These are phyloP conservation scores for Phymanthus crucifer DNA, from an alignment of 92 coral and sea anemone species.

Conservation along the genomic window DNA sequence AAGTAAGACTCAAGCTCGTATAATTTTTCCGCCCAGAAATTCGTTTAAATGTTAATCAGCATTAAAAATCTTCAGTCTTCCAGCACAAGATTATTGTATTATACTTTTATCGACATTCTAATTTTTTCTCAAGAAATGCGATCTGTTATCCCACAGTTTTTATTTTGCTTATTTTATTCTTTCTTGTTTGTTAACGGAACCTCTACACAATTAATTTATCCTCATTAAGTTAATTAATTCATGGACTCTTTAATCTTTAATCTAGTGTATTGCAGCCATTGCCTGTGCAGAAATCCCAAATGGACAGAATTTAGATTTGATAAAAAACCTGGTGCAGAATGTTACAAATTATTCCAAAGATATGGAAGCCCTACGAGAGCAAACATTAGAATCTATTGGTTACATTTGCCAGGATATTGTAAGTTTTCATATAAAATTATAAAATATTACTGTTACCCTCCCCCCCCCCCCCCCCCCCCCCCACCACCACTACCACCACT, in stretches of 20 bases:
- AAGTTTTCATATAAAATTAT: conserved; percentile 65
- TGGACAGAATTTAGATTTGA: conserved; percentile 71
- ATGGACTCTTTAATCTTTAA: not conserved
- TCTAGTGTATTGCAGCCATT: conserved; percentile 91
- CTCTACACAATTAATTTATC: not conserved
- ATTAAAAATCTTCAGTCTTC: not conserved
- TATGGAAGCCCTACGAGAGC: conserved; percentile 78
- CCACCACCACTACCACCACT: too few species aligned
- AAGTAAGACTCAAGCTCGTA: conserved; percentile 41
- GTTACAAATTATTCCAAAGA: conserved; percentile 58
- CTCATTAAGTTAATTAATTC: not conserved
- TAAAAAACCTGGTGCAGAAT: conserved; percentile 63
- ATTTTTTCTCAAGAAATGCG: too few species aligned
- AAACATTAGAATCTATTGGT: conserved; percentile 92
- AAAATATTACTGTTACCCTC: not conserved
- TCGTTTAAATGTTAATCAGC: not conserved
- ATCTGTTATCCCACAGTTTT: too few species aligned
- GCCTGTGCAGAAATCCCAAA: conserved; percentile 99
- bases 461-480: too few species aligned
- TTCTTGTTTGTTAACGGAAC: not conserved
- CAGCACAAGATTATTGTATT: too few species aligned
- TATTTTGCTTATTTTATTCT: not conserved
- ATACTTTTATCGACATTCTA: too few species aligned
- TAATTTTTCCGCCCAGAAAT: not conserved
- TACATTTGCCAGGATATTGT: conserved; percentile 98